Base-by-base conservation (phyloP, 2,113 vertebrate genomes). In the Piliocolobus tephrosceles region DNA sequence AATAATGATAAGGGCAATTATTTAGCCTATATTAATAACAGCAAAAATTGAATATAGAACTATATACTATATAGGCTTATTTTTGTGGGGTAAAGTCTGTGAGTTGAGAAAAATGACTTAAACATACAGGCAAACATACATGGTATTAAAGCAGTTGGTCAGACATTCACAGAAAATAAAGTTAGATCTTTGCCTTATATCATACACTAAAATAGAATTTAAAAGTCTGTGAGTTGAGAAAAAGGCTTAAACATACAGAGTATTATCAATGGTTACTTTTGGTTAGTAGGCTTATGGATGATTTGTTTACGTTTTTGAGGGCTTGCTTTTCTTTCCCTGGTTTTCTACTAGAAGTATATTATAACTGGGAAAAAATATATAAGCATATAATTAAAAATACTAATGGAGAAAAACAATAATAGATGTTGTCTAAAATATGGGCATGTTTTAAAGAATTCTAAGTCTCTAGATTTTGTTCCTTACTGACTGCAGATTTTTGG, bases 261-360 rank as follows among this genome's bases (percentile, higher is more conserved):
- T 91, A 79, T 88, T 87, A 73, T 57, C 30, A 64, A 30, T 88
- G 55, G 6, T 81, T 90, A 61, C 82, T 92, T 95, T 17, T 89
- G 20, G 40, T 66, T 81, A 76, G 72, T 70, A 92, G 84, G 30
- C 58, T 91, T 84, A 92, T 90, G 45, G 70, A 52, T 84, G 38
- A 73, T 88, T 85, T 85, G 35, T 81, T 81, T 93, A 43, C 47
- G 50, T 90, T 96, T 87, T 80, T 58, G 30, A 90, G 58, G 40
- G 40, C 18, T 93, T 64, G 5, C 81, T 61, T 87, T 78, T 61
- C 20, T 75, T 23, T 72, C 72, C 43, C 23, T 16, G 45, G 57
- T 81, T 95, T 90, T 90, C 43, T 92, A 75, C 14, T 43, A 94
- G 88, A 97, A 93, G 18, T 79, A 43, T 89, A 89, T 81, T 88